These are phyloP conservation scores for Labrus mixtus DNA, from an alignment of 2,113 vertebrate species.

Conservation along the genomic window DNA sequence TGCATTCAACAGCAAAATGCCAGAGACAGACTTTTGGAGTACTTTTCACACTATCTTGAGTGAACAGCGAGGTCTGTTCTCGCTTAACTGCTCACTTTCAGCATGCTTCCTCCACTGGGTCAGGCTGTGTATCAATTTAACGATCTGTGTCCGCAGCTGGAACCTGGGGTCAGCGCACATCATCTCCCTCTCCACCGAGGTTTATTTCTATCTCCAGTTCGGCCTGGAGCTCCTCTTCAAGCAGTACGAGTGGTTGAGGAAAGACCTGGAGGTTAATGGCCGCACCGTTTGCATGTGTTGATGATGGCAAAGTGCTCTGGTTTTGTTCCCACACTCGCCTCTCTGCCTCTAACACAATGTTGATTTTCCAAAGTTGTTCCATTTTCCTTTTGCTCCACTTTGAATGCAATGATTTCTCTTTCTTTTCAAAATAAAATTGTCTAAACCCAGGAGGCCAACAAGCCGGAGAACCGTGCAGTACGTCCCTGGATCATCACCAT, in stretches of 20 bases:
- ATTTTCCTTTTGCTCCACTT: background rate
- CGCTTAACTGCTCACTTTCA: slow-evolving; percentile 33
- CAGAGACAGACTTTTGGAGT: slow-evolving; percentile 10
- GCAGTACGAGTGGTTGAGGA: slow-evolving; percentile 88
- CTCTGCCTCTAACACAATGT: background rate
- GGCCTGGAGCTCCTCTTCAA: slow-evolving; percentile 85
- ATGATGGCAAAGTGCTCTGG: slow-evolving; percentile 16
- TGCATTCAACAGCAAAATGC: background rate
- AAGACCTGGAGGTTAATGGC: slow-evolving; percentile 86
- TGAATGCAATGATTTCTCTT: background rate
- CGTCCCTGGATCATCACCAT: slow-evolving; percentile 93
- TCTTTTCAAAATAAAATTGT: background rate
- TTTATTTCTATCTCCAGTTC: slow-evolving; percentile 88
- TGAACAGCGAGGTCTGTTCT: slow-evolving; percentile 35
- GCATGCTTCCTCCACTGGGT: slow-evolving; percentile 43
- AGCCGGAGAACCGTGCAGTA: slow-evolving; percentile 74
- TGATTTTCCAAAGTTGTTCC: background rate
- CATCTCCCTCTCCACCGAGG: slow-evolving; percentile 91
- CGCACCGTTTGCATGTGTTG: slow-evolving; percentile 8
- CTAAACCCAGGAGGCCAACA: slow-evolving; percentile 81
- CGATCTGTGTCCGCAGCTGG: slow-evolving; percentile 83
- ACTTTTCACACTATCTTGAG: slow-evolving; percentile 38
- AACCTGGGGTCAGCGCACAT: slow-evolving; percentile 89
- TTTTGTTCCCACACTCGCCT: slow-evolving; percentile 18
- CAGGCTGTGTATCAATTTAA: slow-evolving; percentile 53